Base-by-base conservation (phyloP, 2,797 vertebrate species). In the Enoplosus armatus region DNA sequence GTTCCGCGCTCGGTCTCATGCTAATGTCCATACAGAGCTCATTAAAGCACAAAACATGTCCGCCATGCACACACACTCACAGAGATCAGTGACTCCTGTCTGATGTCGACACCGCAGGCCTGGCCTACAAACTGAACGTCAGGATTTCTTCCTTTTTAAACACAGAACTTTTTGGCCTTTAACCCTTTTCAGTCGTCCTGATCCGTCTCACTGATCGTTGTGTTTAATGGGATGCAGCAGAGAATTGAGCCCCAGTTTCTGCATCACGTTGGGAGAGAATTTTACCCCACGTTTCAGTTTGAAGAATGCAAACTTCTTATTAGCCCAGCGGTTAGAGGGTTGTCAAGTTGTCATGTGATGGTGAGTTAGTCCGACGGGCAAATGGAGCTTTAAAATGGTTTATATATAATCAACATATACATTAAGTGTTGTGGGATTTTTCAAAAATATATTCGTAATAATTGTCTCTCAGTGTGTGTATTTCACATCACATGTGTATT, bases 21-120 rank as follows among this genome's bases (percentile, higher is more conserved):
- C 47, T 81, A 72, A 82, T 59, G 77, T 79, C 76, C 82, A 60
- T 11, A 51, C 65, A 63, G 71, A 72, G 80, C 78, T 89, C 87
- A 81, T 86, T 87, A 86, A 60, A 77, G 72, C 53, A 56, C 43
- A 65, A 39, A 72, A 53, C 53, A 55, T 76, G n/a, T 20, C 53
- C 2, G 0, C 55, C 61, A 62, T 5, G 47, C 51, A 14, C 68
- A 56, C 47, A 75, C 33, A 48, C 22, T 33, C 55, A 55, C 0
- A 72, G 8, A 79, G 27, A 79, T 68, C 59, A 53, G 20, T 5
- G 58, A 58, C 53, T 29, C 22, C 20, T 48, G 43, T 63, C 47
- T 47, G 41, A 63, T 39, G 27, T 18, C 26, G 6, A 18, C 41
- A 5, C 65, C 14, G 27, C 47, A 58, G 47, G 31, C 18, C 24